Conservation (phyloP, 2,888 invertebrate species). For the Liposcelis brunnea region DNA sequence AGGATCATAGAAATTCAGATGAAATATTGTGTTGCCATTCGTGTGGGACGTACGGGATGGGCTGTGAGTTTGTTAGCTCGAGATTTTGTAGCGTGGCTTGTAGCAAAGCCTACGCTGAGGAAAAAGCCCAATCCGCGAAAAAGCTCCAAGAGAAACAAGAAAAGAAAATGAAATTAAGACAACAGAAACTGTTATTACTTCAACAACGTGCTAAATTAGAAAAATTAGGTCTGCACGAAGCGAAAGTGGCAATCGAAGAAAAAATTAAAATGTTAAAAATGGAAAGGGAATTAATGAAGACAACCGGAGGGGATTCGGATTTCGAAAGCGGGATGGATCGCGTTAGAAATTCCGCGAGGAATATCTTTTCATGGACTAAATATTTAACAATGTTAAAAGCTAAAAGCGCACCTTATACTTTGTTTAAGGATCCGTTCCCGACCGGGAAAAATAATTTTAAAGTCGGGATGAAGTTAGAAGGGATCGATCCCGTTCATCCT, state of each 20-base stretch:
- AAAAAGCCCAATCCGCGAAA: constrained; percentile 20
- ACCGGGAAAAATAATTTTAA: constrained; percentile 44
- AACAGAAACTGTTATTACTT: constrained; percentile 19
- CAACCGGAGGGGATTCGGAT: constrained; percentile 9
- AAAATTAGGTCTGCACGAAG: constrained; percentile 23
- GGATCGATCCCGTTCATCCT: constrained; percentile 83
- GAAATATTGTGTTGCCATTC: constrained; percentile 63
- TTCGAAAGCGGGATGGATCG: constrained; percentile 18
- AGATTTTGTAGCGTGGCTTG: constrained; percentile 59
- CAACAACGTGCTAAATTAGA: constrained; percentile 22
- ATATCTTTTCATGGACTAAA: constrained; percentile 58
- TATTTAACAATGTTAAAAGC: constrained; percentile 57
- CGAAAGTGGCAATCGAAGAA: constrained; percentile 25
- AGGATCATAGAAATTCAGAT: constrained; percentile 30
- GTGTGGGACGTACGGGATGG: constrained; percentile 72
- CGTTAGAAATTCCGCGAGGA: constrained; percentile 42
- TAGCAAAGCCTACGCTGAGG: constrained; percentile 32
- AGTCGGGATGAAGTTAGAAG: constrained; percentile 80
- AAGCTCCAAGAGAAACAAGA: constrained; percentile 21
- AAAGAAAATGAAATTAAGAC: constrained; percentile 19
- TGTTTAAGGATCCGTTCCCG: constrained; percentile 53
- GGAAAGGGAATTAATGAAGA: constrained; percentile 24
- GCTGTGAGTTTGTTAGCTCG: constrained; percentile 63
- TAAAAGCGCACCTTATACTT: constrained; percentile 53
- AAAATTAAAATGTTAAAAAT: constrained; percentile 31